These are phyloP conservation scores for Leptinotarsa defecta DNA, from an alignment of 1,140 invertebrate genomes.

Conservation along the genomic window DNA sequence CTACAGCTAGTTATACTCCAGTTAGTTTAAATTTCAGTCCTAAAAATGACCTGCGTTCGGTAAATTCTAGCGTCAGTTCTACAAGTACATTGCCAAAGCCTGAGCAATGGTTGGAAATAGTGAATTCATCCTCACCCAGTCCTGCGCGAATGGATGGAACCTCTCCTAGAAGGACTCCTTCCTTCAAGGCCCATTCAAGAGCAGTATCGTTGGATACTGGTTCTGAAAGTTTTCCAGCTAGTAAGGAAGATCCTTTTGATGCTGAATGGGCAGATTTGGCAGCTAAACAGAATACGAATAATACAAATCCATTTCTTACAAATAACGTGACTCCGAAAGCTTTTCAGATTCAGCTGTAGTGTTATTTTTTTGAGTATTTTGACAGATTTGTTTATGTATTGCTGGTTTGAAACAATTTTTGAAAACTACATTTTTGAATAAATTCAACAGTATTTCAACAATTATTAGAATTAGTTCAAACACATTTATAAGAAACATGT, in stretches of 20 bases:
- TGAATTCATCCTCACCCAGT: constrained; percentile 60
- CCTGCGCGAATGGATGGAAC: constrained; percentile 52
- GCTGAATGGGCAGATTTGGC: constrained; percentile 78
- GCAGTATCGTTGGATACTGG: constrained; percentile 64
- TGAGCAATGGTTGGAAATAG: constrained; percentile 77
- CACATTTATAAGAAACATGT: background rate
- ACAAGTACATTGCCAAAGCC: constrained; percentile 66
- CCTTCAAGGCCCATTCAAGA: constrained; percentile 64
- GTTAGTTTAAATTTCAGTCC: constrained; percentile 57
- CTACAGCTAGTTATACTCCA: constrained; percentile 48
- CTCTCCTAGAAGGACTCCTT: constrained; percentile 58
- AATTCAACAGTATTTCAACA: too few relatives aligned
- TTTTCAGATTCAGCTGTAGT: constrained; percentile 70
- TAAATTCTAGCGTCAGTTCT: constrained; percentile 42
- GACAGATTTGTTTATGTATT: constrained; percentile 1
- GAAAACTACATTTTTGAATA: background rate
- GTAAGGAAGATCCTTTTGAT: constrained; percentile 76
- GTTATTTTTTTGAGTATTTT: constrained; percentile 17
- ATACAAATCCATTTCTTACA: constrained; percentile 62
- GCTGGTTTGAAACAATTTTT: background rate
- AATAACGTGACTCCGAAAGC: constrained; percentile 62
- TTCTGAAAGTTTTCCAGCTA: constrained; percentile 50
- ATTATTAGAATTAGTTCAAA: background rate
- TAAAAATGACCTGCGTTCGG: constrained; percentile 39
- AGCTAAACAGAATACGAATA: constrained; percentile 50